phyloP scores from a whole-genome alignment of 2,888 invertebrate genomes.

The Acleris emargana region DNA sequence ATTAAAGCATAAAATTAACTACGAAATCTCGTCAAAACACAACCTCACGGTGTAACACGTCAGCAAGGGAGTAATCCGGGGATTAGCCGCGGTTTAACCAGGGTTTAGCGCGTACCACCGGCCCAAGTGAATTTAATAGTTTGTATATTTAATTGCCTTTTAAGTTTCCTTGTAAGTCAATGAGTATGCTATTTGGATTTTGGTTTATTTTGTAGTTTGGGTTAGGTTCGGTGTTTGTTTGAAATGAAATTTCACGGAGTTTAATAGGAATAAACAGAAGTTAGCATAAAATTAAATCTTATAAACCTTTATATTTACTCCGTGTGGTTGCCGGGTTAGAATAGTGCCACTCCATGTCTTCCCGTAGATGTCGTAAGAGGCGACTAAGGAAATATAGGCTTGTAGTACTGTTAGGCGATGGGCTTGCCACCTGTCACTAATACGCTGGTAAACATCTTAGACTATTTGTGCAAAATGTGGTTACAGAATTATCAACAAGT shows the following conservation, averaged over 20 bases:
- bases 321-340: too few species aligned
- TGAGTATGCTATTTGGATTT: conserved; percentile 38
- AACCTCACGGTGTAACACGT: conserved; percentile 28
- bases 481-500: too few species aligned
- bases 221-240: neutral
- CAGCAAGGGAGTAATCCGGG: conserved; percentile 20
- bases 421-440: too few species aligned
- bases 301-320: too few species aligned
- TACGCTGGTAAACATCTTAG: too few species aligned
- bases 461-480: too few species aligned
- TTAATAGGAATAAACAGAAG: too few species aligned
- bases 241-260: neutral
- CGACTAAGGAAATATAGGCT: too few species aligned
- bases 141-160: conserved; percentile 39
- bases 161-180: conserved; percentile 40
- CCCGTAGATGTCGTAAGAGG: too few species aligned
- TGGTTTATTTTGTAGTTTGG: neutral
- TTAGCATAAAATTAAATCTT: too few species aligned
- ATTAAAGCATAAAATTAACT: conserved; percentile 29
- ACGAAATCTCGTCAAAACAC: conserved; percentile 28
- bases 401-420: too few species aligned
- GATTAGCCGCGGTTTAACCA: conserved; percentile 34
- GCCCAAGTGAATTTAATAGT: conserved; percentile 31
- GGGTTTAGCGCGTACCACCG: conserved; percentile 33
- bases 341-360: too few species aligned